Evolutionary conservation across 2,888 invertebrate genomes (phyloP).

Genomic region (Xanthia icteritia): DNA sequence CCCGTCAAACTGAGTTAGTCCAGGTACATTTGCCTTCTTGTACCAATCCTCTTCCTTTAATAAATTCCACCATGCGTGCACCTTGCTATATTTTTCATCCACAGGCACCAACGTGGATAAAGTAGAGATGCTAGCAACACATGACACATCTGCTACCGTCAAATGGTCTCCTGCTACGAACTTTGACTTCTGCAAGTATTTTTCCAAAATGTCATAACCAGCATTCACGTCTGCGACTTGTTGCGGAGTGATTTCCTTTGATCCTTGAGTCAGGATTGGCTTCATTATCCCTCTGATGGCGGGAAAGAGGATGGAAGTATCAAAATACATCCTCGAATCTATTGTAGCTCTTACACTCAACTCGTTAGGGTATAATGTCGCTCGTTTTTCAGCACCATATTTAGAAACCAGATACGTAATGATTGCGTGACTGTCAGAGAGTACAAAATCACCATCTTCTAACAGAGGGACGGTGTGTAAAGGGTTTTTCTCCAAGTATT

Average conservation of each 20-base stretch:
- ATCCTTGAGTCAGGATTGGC: not conserved
- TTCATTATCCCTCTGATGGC: constrained; percentile 39
- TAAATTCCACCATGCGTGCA: constrained; percentile 20
- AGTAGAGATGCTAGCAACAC: constrained; percentile 24
- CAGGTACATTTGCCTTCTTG: constrained; percentile 21
- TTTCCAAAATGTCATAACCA: constrained; percentile 24
- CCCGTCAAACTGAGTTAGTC: constrained; percentile 8
- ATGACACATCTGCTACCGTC: constrained; percentile 28
- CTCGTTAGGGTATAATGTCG: constrained; percentile 73
- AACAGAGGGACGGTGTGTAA: constrained; percentile 73
- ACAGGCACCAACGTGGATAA: constrained; percentile 7
- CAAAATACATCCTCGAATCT: constrained; percentile 73
- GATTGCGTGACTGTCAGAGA: constrained; percentile 77
- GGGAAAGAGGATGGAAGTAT: constrained; percentile 69
- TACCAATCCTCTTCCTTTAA: constrained; percentile 31
- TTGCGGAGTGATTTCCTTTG: constrained; percentile 15
- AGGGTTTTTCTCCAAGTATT: constrained; percentile 74
- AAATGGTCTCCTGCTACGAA: constrained; percentile 27
- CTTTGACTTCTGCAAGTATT: constrained; percentile 37
- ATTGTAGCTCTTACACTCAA: constrained; percentile 67
- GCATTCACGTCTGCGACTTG: not conserved
- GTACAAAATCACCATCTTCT: constrained; percentile 74
- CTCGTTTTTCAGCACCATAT: constrained; percentile 73
- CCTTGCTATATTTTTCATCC: constrained; percentile 20
- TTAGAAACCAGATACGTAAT: constrained; percentile 75